These are phyloP conservation scores for Gambusia affinis DNA, from an alignment of 2,113 vertebrate species.

Conservation along the genomic window DNA sequence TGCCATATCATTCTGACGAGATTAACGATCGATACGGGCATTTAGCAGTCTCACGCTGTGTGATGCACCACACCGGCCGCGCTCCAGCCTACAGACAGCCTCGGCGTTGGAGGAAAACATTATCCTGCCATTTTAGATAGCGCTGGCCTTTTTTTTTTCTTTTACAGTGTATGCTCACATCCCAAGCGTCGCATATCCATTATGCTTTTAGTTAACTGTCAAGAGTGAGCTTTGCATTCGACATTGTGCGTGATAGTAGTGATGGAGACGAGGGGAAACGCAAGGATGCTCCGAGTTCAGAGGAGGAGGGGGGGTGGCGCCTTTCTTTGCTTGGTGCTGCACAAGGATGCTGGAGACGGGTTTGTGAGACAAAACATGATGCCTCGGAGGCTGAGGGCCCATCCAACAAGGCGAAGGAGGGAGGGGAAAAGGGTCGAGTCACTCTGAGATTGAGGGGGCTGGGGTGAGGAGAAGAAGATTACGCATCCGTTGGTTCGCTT, in stretches of 20 bases:
- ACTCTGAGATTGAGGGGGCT: constrained; percentile 61
- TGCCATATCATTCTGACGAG: constrained; percentile 59
- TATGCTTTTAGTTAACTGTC: constrained; percentile 8
- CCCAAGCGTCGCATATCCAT: constrained; percentile 36
- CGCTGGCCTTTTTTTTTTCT: background rate
- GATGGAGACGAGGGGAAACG: constrained; percentile 58
- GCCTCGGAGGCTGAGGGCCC: constrained; percentile 81
- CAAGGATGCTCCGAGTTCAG: constrained; percentile 42
- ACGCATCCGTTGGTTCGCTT: constrained; percentile 80
- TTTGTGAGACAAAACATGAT: constrained; percentile 82
- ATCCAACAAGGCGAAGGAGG: constrained; percentile 64
- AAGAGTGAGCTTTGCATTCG: constrained; percentile 16
- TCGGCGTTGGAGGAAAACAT: constrained; percentile 58
- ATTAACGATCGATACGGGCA: constrained; percentile 70
- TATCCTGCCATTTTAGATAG: constrained; percentile 69
- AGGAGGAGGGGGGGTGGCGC: constrained; percentile 14
- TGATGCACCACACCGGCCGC: constrained; percentile 75
- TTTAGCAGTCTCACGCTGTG: constrained; percentile 71
- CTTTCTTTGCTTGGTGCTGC: constrained; percentile 65
- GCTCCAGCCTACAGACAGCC: constrained; percentile 63
- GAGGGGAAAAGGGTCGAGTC: constrained; percentile 81
- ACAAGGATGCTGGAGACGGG: constrained; percentile 75
- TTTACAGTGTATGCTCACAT: constrained; percentile 7
- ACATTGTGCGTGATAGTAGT: constrained; percentile 60
- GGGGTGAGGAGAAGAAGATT: constrained; percentile 56